phyloP scores from a whole-genome alignment of 2,888 invertebrate genomes.

The Drosophila limbata region DNA sequence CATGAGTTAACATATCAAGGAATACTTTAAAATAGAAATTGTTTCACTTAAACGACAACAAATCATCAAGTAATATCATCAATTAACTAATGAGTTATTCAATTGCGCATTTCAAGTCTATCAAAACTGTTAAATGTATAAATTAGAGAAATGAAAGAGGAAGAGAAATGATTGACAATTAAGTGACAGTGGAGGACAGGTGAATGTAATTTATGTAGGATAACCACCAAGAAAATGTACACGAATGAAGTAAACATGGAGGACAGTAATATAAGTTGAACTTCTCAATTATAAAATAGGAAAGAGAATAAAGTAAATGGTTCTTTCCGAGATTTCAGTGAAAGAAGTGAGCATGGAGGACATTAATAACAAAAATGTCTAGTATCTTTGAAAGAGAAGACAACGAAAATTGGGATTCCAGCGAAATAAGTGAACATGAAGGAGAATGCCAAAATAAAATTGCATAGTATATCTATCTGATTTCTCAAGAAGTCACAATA shows the following conservation, averaged over 20 bases:
- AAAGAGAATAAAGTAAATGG: too few species aligned
- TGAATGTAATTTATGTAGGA: too few species aligned
- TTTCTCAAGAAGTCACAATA: slow-evolving; percentile 1
- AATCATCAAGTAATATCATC: neutral
- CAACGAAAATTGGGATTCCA: too few species aligned
- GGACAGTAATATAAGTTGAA: neutral
- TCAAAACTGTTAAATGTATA: too few species aligned
- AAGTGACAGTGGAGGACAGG: neutral
- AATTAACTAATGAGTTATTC: slow-evolving; percentile 1
- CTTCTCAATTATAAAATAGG: too few species aligned
- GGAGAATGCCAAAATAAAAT: neutral
- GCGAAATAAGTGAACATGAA: neutral
- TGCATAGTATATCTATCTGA: neutral
- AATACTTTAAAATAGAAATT: slow-evolving; percentile 22
- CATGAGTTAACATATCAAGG: slow-evolving; percentile 1
- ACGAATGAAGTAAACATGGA: neutral
- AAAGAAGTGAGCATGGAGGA: neutral
- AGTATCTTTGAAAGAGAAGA: too few species aligned
- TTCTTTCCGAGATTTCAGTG: too few species aligned
- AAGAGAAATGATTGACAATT: neutral
- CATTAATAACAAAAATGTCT: too few species aligned
- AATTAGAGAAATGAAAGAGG: neutral
- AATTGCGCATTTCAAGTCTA: neutral
- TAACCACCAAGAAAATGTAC: too few species aligned
- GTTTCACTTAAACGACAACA: slow-evolving; percentile 16